Conservation (phyloP, 2,113 vertebrate genomes). For the Cheilinus undulatus region DNA sequence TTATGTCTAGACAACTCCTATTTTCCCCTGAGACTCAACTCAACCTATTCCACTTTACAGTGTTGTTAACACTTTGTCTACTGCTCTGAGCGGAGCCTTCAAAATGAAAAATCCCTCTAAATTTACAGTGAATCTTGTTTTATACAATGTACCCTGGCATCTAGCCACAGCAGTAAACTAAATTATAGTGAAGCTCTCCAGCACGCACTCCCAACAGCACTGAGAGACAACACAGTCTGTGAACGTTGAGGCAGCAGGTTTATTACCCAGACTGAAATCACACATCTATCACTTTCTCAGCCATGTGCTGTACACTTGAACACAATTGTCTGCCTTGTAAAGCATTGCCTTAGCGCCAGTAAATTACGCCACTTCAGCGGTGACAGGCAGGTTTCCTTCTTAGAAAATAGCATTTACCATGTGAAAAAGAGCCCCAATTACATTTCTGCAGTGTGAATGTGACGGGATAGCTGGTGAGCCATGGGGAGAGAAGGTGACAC, state of each 20-base stretch:
- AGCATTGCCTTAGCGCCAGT: slow-evolving; percentile 31
- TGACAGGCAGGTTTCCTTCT: slow-evolving; percentile 34
- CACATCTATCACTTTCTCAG: slow-evolving; percentile 45
- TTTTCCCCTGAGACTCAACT: not conserved
- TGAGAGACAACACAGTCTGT: not conserved
- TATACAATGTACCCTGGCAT: slow-evolving; percentile 7
- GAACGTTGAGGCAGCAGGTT: slow-evolving; percentile 13
- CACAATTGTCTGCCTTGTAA: slow-evolving; percentile 61
- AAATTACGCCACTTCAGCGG: slow-evolving; percentile 61
- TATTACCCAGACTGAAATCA: slow-evolving; percentile 51
- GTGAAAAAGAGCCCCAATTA: slow-evolving; percentile 50
- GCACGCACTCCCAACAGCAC: slow-evolving; percentile 15
- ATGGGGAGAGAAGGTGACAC: slow-evolving; percentile 17
- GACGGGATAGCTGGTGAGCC: slow-evolving; percentile 52
- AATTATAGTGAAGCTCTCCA: slow-evolving; percentile 15
- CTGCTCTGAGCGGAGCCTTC: not conserved
- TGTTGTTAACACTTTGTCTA: not conserved
- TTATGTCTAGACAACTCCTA: not conserved
- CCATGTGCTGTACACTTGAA: slow-evolving; percentile 49
- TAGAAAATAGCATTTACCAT: slow-evolving; percentile 46
- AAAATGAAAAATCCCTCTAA: slow-evolving; percentile 2
- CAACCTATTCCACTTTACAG: not conserved
- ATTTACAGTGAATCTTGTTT: slow-evolving; percentile 5
- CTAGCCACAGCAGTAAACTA: slow-evolving; percentile 8
- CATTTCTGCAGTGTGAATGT: slow-evolving; percentile 19